Percentiles rank a stretch among this genome's conserved stretches.
phyloP scores from a whole-genome alignment of 1,140 invertebrate species.

The Plectrocnemia conspersa region DNA sequence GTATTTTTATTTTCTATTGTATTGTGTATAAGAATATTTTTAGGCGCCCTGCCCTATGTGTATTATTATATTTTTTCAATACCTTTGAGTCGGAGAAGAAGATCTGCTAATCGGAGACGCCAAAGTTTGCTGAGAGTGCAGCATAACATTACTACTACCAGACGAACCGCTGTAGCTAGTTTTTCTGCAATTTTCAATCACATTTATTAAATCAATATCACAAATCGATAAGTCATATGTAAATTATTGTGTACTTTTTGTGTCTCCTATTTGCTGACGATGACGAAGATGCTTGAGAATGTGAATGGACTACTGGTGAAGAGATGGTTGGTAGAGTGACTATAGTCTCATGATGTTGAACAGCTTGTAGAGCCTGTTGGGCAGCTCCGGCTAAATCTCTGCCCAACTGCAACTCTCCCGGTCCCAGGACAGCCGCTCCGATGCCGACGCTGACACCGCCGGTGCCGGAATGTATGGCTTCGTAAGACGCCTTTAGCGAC shows the following conservation, averaged over 20 bases:
- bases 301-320: constrained; percentile 5
- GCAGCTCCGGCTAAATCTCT: constrained; percentile 71
- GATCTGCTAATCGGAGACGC: constrained; percentile 32
- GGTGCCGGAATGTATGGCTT: constrained; percentile 67
- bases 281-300: constrained; percentile 13
- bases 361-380: constrained; percentile 71
- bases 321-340: neutral
- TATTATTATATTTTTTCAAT: no score
- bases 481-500: constrained; percentile 91
- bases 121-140: constrained; percentile 30
- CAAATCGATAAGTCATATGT: neutral
- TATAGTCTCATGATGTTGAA: constrained; percentile 51
- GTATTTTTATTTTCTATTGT: no score
- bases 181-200: constrained; percentile 23
- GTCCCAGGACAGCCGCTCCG: constrained; percentile 52
- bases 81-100: constrained; percentile 33
- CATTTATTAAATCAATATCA: neutral
- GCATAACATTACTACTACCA: constrained; percentile 21
- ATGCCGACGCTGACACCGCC: constrained; percentile 42
- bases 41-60: no score
- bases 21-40: no score
- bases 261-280: constrained; percentile 54
- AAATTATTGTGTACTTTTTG: constrained; percentile 54
- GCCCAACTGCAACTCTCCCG: constrained; percentile 57
- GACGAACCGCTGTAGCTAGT: constrained; percentile 23